Percentiles rank a stretch among this genome's conserved stretches.
Evolutionary conservation across 1,140 invertebrate genomes (phyloP).

Genomic region (Zaprionus lachaisei): DNA sequence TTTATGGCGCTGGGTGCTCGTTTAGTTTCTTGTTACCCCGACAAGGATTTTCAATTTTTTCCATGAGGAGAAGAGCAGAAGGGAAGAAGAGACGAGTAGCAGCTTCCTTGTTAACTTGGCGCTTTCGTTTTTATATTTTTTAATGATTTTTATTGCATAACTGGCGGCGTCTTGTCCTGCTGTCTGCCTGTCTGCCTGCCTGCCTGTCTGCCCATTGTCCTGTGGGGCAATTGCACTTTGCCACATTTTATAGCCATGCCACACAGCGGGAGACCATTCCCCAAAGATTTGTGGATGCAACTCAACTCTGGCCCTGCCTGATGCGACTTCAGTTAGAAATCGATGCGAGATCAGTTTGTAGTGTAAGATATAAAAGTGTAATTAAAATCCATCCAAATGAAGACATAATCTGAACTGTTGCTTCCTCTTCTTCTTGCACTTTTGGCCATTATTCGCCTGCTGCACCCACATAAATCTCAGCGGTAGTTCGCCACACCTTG

Average conservation of each 20-base stretch:
- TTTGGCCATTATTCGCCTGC: conserved; percentile 23
- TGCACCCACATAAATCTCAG: conserved; percentile 27
- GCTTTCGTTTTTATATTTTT: conserved; percentile 82
- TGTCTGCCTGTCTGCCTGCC: not conserved
- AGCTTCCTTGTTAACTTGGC: conserved; percentile 72
- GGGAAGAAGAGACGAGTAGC: not conserved
- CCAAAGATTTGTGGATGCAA: conserved; percentile 48
- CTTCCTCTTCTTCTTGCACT: conserved; percentile 3
- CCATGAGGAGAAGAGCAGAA: conserved; percentile 24
- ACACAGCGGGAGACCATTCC: conserved; percentile 8
- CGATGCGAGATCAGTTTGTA: conserved; percentile 1
- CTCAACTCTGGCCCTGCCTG: not conserved
- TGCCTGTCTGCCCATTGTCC: conserved; percentile 33
- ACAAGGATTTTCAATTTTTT: conserved; percentile 69
- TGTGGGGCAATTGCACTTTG: conserved; percentile 75
- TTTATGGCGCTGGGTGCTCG: conserved; percentile 81
- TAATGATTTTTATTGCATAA: conserved; percentile 83
- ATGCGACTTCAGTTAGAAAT: not conserved
- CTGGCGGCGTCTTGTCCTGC: conserved; percentile 48
- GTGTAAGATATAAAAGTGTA: not conserved
- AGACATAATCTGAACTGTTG: not conserved
- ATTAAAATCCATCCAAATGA: conserved; percentile 22
- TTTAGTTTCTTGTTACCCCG: conserved; percentile 76
- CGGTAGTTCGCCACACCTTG: not conserved
- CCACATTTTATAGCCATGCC: conserved; percentile 73